Base-by-base conservation (phyloP, 2,113 vertebrate species). In the Eleginops maclovinus region DNA sequence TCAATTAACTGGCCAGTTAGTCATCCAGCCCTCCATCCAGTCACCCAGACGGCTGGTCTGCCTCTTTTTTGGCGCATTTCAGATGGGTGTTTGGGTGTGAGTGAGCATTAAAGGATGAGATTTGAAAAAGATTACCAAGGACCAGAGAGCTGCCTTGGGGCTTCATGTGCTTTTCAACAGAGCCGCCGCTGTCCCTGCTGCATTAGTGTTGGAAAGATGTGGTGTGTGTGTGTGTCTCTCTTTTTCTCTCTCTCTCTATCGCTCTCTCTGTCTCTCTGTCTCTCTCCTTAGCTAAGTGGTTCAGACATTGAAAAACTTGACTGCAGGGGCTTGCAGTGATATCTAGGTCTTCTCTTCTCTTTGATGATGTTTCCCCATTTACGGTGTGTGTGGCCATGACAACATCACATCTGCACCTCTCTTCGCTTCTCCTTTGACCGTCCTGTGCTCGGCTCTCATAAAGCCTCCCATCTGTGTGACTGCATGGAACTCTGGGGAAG, bases 61-160 rank as follows among this genome's bases (percentile, higher is more conserved):
- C 53, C 55, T 36, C 31, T 69, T 75, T 79, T 73, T 75, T 61
- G 67, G 72, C 72, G 55, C 82, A 68, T 89, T 86, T 88, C 77
- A 76, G 69, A 76, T 70, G 60, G 73, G 59, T 87, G 84, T 91
- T 90, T 91, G 89, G 90, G 84, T 89, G 86, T 88, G 86, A 88
- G 83, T 63, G 87, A 85, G 83, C 78, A 93, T 91, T 87, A 91
- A 91, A 80, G 65, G 53, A 67, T 74, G 75, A 87, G 87, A 89
- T 90, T 77, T 85, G 76, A 79, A 72, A 84, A 81, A 85, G 90
- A 93, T 92, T 89, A 88, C 63, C 58, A 58, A 85, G 36, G 67
- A 82, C 72, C 75, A 87, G 75, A 83, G 77, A 84, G 77, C 82
- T 76, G 82, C 88, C 84, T 74, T 40, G 21, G 76, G 84, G 81